Evolutionary conservation across 2,888 invertebrate genomes (phyloP).

Genomic region (Calliscelio sp.): DNA sequence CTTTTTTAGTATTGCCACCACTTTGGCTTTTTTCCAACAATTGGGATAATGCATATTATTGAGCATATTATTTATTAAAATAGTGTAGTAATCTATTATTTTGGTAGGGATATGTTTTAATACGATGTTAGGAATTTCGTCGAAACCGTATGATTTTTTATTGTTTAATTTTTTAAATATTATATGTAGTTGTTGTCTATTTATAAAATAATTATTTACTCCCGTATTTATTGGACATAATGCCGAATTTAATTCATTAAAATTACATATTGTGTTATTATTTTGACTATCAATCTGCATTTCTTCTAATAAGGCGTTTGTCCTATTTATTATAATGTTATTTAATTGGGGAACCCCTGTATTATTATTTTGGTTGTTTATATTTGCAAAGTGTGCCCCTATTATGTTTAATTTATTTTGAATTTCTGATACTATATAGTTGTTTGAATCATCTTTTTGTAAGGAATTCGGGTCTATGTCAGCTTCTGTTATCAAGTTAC

Average conservation of each 20-base stretch:
- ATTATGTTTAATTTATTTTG: slow-evolving; percentile 21
- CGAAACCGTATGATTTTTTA: slow-evolving; percentile 65
- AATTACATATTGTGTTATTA: not conserved
- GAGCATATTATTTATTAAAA: slow-evolving; percentile 58
- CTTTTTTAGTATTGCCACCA: slow-evolving; percentile 70
- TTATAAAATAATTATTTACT: not conserved
- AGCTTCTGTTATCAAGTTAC: not conserved
- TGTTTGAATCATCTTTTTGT: not conserved
- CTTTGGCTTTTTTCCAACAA: slow-evolving; percentile 74
- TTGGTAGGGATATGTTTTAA: slow-evolving; percentile 60
- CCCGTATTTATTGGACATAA: not conserved
- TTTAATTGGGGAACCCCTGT: not conserved
- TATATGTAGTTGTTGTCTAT: too few species aligned
- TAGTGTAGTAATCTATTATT: slow-evolving; percentile 36
- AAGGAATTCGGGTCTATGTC: not conserved
- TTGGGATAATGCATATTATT: slow-evolving; percentile 78
- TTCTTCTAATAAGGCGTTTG: not conserved
- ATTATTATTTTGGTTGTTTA: slow-evolving; percentile 8
- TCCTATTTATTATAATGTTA: not conserved
- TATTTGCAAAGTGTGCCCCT: slow-evolving; percentile 8
- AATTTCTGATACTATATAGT: not conserved
- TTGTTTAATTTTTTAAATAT: slow-evolving; percentile 35
- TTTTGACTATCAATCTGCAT: not conserved
- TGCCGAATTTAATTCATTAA: not conserved
- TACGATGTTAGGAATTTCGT: slow-evolving; percentile 58